Evolutionary conservation across 2,113 vertebrate genomes (phyloP).

Genomic region (Trachemys scripta): DNA sequence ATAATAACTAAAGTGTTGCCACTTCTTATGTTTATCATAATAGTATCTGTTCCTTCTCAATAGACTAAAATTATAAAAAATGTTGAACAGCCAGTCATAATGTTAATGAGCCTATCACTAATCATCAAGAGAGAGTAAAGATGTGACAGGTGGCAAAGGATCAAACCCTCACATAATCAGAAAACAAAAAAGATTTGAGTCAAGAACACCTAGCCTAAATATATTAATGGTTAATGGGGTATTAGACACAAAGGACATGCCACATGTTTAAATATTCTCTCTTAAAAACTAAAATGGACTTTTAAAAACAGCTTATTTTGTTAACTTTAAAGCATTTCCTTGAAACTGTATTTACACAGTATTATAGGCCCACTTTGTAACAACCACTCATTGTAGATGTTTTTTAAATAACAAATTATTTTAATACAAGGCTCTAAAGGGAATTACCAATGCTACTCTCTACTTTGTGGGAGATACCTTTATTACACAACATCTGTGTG

Average conservation of each 20-base stretch:
- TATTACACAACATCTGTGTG: neutral
- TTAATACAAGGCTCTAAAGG: neutral
- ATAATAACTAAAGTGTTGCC: neutral
- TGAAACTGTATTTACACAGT: neutral
- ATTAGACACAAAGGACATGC: neutral
- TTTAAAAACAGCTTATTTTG: neutral
- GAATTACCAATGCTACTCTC: neutral
- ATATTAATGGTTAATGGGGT: neutral
- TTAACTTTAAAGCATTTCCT: neutral
- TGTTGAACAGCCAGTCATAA: neutral
- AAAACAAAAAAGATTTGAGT: neutral
- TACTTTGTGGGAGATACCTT: neutral
- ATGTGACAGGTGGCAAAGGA: neutral
- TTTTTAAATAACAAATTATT: neutral
- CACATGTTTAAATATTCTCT: neutral
- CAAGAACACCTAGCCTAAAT: neutral
- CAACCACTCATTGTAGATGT: neutral
- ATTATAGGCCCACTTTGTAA: neutral
- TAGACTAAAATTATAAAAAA: neutral
- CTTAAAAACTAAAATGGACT: neutral
- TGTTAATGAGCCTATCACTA: neutral
- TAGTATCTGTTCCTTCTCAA: neutral
- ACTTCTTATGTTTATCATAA: neutral
- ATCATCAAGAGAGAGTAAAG: neutral
- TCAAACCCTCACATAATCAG: neutral